These are phyloP conservation scores for Drosophila mettleri DNA, from an alignment of 2,888 invertebrate genomes.

Conservation along the genomic window DNA sequence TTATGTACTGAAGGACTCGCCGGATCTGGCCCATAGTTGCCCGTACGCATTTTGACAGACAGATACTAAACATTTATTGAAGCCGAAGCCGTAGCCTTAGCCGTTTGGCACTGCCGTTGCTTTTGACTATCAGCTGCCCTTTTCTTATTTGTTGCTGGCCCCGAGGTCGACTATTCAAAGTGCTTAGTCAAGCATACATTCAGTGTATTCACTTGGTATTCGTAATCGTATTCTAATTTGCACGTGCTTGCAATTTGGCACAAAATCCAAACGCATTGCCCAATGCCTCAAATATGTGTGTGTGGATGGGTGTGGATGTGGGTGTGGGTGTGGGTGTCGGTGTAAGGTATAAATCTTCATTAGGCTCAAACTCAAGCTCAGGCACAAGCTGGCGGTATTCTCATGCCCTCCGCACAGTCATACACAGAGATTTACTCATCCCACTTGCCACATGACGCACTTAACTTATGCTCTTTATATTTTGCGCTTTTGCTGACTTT, in stretches of 20 bases:
- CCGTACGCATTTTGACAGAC: slow-evolving; percentile 20
- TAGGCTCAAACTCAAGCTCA: slow-evolving; percentile 42
- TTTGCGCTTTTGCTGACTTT: slow-evolving; percentile 63
- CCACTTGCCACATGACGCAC: slow-evolving; percentile 53
- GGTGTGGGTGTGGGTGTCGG: slow-evolving; percentile 15
- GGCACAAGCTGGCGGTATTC: slow-evolving; percentile 23
- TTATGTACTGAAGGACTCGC: slow-evolving; percentile 65
- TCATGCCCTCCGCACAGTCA: slow-evolving; percentile 19
- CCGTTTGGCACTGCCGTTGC: slow-evolving; percentile 15
- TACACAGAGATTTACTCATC: slow-evolving; percentile 17
- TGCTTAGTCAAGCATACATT: slow-evolving; percentile 68
- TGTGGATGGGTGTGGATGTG: slow-evolving; percentile 10
- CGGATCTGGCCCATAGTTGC: slow-evolving; percentile 14
- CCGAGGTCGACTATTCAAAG: slow-evolving; percentile 70
- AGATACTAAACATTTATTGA: slow-evolving; percentile 78
- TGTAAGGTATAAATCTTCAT: slow-evolving; percentile 74
- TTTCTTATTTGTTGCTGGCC: slow-evolving; percentile 12
- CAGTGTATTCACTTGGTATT: slow-evolving; percentile 36
- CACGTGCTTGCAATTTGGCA: slow-evolving; percentile 77
- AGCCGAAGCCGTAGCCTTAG: slow-evolving; percentile 52
- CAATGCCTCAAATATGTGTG: slow-evolving; percentile 29
- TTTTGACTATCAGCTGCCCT: slow-evolving; percentile 42
- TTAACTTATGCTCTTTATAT: slow-evolving; percentile 73
- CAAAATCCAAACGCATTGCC: slow-evolving; percentile 40
- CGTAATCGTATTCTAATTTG: slow-evolving; percentile 70